Evolutionary conservation across 2,113 vertebrate genomes (phyloP).

Genomic region (Ahaetulla prasina): DNA sequence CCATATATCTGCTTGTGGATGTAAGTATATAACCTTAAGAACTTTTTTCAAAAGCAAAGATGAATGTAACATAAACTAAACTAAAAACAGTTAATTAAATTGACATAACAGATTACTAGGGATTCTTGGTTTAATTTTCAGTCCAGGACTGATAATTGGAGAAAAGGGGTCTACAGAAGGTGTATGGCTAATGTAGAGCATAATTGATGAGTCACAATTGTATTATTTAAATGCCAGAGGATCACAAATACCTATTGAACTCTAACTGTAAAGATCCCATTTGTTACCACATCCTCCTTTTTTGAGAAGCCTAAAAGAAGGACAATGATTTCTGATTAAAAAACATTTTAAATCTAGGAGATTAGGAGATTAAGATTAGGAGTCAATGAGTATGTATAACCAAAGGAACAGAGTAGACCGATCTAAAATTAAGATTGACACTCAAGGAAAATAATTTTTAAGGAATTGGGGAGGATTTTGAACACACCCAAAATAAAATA

Average conservation of each 20-base stretch:
- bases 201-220: neutral
- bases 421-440: neutral
- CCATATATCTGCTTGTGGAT: neutral
- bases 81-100: neutral
- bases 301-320: neutral
- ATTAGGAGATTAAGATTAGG: neutral
- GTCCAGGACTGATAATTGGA: neutral
- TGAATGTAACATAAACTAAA: neutral
- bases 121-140: neutral
- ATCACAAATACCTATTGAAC: neutral
- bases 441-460: neutral
- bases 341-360: neutral
- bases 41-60: neutral
- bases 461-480: neutral
- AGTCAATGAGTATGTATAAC: neutral
- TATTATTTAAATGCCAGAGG: neutral
- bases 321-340: neutral
- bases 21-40: neutral
- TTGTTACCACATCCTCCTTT: neutral
- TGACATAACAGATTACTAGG: neutral
- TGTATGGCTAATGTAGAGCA: neutral
- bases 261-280: neutral
- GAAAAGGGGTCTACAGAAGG: neutral
- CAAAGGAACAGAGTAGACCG: neutral
- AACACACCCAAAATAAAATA: neutral